Evolutionary conservation across 2,888 invertebrate species (phyloP), one percentile per base, ranked within the genome.

Genomic region (Ephialtes manifestator): DNA sequence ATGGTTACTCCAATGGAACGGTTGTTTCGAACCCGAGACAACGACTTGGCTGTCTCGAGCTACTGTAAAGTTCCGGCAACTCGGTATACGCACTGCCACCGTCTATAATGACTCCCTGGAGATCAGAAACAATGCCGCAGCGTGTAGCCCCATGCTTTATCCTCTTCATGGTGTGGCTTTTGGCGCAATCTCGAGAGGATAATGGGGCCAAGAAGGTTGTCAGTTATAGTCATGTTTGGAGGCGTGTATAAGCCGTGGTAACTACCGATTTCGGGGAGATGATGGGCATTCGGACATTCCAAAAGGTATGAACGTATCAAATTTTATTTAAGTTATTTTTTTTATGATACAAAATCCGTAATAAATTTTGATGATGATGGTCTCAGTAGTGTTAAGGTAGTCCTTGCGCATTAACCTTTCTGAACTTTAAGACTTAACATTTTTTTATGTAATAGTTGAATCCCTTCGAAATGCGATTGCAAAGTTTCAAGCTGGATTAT

Each of bases 171-270:
- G 48, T 48, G n/a, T n/a, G 48, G 48, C 48, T 48, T 48, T 48
- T 91, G 86, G 85, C 80, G 80, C 83, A 74, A 81, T 81, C 88
- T 88, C 87, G 88, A 89, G 91, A 86, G 89, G 90, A 91, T 91
- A 92, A 92, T 90, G 24, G 24, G 90, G 88, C 82, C 90, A 83
- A 86, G 88, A 90, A 92, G 91, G 90, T 90, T 90, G 90, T 92
- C 88, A 90, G 91, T 91, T 90, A 90, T 28, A 24, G 91, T 92
- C 89, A 87, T 87, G 89, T 87, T 84, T 76, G 86, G 88, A 86
- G 87, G 86, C 87, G 86, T 86, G 87, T 70, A 76, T 79, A 87
- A 88, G 88, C 88, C 85, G 10, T 10, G 87, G 87, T 90, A 91
- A 90, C 89, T 89, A 90, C 88, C 87, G 86, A 90, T 87, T 76